Conservation (phyloP, 1,140 invertebrate genomes). For the Diorhabda carinulata region DNA sequence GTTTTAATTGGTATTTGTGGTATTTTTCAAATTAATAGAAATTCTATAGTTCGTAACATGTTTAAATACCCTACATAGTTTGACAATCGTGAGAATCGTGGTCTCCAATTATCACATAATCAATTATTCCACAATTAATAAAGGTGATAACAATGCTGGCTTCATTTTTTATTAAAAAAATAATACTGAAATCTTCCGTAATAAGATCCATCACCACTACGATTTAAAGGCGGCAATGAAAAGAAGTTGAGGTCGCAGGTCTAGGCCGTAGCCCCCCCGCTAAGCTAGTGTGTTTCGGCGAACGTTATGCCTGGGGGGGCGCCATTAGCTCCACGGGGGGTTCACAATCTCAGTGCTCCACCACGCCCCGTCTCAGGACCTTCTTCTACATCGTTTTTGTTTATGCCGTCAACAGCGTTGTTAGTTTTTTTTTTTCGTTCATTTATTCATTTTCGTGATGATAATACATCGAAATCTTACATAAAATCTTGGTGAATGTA, state of each 20-base stretch:
- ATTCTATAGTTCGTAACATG: no score
- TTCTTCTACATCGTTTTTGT: not conserved
- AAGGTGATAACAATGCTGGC: no score
- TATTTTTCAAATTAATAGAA: no score
- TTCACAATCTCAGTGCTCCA: slow-evolving; percentile 23
- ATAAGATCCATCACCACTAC: not conserved
- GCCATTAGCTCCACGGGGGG: slow-evolving; percentile 38
- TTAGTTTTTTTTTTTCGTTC: not conserved
- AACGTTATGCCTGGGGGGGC: slow-evolving; percentile 32
- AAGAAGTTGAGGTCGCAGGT: slow-evolving; percentile 21
- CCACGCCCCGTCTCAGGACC: slow-evolving; percentile 31
- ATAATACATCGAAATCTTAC: no score
- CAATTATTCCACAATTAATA: no score
- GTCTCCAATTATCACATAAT: no score
- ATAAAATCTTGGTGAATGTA: no score
- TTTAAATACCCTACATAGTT: no score
- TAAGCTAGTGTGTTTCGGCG: slow-evolving; percentile 33
- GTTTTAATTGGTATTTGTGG: no score
- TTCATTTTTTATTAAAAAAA: no score
- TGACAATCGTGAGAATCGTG: no score
- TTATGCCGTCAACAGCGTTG: not conserved
- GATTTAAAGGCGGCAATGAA: not conserved
- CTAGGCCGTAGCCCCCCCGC: slow-evolving; percentile 26
- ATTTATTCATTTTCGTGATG: not conserved
- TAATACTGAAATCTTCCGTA: not conserved